Conservation (phyloP, 2,113 vertebrate genomes). For the Dasyprocta punctata region DNA sequence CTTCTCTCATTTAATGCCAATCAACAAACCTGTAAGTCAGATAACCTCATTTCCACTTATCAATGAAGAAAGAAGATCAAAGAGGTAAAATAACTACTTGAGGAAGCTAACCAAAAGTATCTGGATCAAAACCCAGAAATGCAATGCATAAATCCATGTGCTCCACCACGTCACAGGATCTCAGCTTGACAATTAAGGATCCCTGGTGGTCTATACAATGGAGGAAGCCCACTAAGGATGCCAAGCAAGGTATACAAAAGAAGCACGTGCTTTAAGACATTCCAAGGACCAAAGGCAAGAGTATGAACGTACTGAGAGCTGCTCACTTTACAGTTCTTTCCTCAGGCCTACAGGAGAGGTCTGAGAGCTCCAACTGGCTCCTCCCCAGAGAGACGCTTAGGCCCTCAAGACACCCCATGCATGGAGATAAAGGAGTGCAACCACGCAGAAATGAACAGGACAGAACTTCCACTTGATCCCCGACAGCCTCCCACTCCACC, state of each 20-base stretch:
- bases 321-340: background rate
- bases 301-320: background rate
- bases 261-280: background rate
- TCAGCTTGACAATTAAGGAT: background rate
- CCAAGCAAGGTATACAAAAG: background rate
- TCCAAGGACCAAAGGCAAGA: background rate
- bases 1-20: background rate
- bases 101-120: background rate
- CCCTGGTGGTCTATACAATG: fast-evolving
- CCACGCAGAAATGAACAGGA: background rate
- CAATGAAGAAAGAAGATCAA: background rate
- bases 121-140: background rate
- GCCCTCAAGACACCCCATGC: background rate
- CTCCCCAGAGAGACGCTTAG: background rate
- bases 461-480: background rate
- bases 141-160: background rate
- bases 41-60: background rate
- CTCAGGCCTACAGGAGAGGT: background rate
- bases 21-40: background rate
- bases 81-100: background rate
- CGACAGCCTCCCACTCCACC: background rate
- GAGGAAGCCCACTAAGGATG: background rate
- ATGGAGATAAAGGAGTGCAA: background rate
- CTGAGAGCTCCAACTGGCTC: background rate
- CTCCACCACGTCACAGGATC: background rate